A percentile compares a stretch with the other conserved stretches of the same genome.
These are phyloP conservation scores for Antitype chi DNA, from an alignment of 2,888 invertebrate genomes.

Conservation along the genomic window DNA sequence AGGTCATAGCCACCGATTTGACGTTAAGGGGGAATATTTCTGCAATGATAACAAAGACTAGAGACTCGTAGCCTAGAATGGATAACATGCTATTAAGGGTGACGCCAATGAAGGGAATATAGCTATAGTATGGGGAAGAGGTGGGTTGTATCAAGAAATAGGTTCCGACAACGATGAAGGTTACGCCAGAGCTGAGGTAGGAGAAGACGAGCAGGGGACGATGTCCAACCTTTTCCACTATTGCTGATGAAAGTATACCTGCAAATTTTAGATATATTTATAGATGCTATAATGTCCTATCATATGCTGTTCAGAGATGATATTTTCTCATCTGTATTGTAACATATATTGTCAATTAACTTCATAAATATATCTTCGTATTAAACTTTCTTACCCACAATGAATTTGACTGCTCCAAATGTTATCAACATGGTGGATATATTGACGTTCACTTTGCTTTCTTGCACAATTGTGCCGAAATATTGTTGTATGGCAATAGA, in stretches of 20 bases:
- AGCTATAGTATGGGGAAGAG: conserved; percentile 71
- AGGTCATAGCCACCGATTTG: conserved; percentile 88
- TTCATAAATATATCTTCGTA: neutral
- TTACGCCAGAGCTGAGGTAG: conserved; percentile 76
- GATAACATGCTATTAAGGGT: conserved; percentile 74
- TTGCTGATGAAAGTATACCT: conserved; percentile 80
- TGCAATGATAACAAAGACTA: conserved; percentile 78
- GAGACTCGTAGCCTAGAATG: conserved; percentile 85
- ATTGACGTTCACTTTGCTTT: conserved; percentile 73
- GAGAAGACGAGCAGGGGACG: conserved; percentile 85
- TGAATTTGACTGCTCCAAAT: conserved; percentile 80
- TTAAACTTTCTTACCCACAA: conserved; percentile 32
- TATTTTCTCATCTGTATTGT: neutral
- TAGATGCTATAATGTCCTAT: neutral
- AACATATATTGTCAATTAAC: neutral
- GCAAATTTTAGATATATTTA: conserved; percentile 59
- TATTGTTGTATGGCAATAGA: conserved; percentile 79
- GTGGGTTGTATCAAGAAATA: conserved; percentile 79
- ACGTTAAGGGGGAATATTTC: conserved; percentile 91
- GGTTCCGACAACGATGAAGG: conserved; percentile 72
- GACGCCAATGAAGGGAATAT: conserved; percentile 85
- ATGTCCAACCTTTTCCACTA: conserved; percentile 83
- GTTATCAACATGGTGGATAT: conserved; percentile 77
- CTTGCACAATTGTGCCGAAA: conserved; percentile 79
- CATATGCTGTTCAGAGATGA: neutral